Evolutionary conservation across 2,888 invertebrate species (phyloP).

Genomic region (Agrotis ipsilon): DNA sequence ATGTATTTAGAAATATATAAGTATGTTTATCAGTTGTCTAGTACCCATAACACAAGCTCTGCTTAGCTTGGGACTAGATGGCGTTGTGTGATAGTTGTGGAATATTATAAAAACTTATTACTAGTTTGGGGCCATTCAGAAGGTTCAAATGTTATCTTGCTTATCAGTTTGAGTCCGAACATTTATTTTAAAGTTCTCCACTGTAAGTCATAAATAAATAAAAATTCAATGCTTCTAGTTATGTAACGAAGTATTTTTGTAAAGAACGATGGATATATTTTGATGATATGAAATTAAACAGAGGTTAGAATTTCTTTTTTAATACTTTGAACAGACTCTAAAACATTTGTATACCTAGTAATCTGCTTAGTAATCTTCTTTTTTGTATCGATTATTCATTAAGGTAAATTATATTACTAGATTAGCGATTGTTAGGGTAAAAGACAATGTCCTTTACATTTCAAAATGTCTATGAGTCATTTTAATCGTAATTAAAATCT

Average conservation of each 20-base stretch:
- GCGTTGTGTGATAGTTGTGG: too few relatives aligned
- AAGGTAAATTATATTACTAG: too few relatives aligned
- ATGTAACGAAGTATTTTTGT: too few relatives aligned
- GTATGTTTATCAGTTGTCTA: too few relatives aligned
- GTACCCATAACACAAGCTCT: too few relatives aligned
- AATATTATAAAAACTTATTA: too few relatives aligned
- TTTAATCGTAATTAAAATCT: background rate
- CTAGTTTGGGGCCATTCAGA: conserved; percentile 12
- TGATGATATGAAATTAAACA: background rate
- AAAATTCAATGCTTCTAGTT: background rate
- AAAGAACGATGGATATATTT: background rate
- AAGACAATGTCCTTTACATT: background rate
- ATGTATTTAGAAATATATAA: too few relatives aligned
- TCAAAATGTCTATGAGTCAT: background rate
- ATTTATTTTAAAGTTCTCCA: background rate
- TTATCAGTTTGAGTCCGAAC: fast-evolving
- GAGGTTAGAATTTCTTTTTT: background rate
- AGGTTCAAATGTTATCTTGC: background rate
- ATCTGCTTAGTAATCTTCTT: too few relatives aligned
- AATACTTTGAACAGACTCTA: background rate
- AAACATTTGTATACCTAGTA: too few relatives aligned
- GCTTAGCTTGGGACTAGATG: too few relatives aligned
- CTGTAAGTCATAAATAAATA: background rate
- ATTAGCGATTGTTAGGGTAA: too few relatives aligned
- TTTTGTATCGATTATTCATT: too few relatives aligned